These are phyloP conservation scores for Cartodere bifasciata DNA, from an alignment of 2,888 invertebrate species.

Conservation along the genomic window DNA sequence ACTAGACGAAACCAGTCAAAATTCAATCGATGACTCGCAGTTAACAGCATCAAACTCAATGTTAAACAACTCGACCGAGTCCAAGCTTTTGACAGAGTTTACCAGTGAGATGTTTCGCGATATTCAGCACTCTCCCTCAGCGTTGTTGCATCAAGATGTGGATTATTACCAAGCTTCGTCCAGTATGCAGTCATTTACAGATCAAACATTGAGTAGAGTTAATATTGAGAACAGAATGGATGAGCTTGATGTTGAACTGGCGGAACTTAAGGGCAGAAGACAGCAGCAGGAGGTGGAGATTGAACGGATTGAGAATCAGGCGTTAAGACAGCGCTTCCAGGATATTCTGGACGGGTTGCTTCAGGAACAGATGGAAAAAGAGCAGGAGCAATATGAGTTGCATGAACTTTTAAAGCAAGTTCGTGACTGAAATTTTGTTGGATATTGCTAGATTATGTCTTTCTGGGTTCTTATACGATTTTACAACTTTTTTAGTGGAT, in stretches of 20 bases:
- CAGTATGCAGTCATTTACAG: slow-evolving; percentile 21
- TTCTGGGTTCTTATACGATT: no score
- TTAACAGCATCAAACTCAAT: slow-evolving; percentile 57
- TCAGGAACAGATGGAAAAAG: slow-evolving; percentile 67
- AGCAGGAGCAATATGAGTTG: slow-evolving; percentile 44
- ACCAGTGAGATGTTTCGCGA: slow-evolving; percentile 46
- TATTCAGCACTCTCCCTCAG: slow-evolving; percentile 27
- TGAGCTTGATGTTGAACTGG: slow-evolving; percentile 59
- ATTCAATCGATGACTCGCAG: slow-evolving; percentile 61
- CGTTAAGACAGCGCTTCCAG: slow-evolving; percentile 63
- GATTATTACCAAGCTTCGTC: slow-evolving; percentile 30
- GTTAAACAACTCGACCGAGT: slow-evolving; percentile 29
- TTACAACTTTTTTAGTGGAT: no score
- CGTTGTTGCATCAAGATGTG: slow-evolving; percentile 25
- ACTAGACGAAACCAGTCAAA: slow-evolving; percentile 63
- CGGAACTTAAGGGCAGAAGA: slow-evolving; percentile 59
- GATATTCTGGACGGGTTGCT: slow-evolving; percentile 67
- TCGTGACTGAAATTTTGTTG: slow-evolving; percentile 7
- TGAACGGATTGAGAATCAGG: slow-evolving; percentile 72
- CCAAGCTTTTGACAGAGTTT: slow-evolving; percentile 45
- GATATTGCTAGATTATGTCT: background rate
- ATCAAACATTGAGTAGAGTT: slow-evolving; percentile 25
- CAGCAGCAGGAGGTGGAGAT: slow-evolving; percentile 74
- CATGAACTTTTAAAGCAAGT: slow-evolving; percentile 28
- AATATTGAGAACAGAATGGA: slow-evolving; percentile 46